Conservation (phyloP, 2,888 invertebrate genomes). For the Melipona bicolor region DNA sequence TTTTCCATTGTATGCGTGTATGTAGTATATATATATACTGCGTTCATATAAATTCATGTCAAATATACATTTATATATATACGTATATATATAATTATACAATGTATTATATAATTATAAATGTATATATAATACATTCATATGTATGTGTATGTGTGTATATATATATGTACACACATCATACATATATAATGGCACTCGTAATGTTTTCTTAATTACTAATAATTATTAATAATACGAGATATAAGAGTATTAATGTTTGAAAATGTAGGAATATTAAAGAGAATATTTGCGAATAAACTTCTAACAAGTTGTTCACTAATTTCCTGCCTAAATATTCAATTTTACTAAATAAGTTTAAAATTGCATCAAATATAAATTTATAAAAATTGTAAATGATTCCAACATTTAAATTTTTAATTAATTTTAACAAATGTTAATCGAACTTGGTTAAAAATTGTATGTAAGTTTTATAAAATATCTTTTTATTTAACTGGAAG, state of each 20-base stretch:
- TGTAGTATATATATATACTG: slow-evolving; percentile 2
- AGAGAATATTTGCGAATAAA: slow-evolving; percentile 61
- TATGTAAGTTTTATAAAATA: neutral
- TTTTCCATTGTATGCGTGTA: slow-evolving; percentile 10
- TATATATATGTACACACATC: neutral
- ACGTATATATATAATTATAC: neutral
- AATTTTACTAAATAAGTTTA: neutral
- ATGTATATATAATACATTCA: slow-evolving; percentile 8
- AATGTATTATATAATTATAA: slow-evolving; percentile 12
- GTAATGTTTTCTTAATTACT: slow-evolving; percentile 57
- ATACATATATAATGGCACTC: slow-evolving; percentile 52
- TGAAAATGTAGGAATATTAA: slow-evolving; percentile 61
- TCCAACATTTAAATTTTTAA: neutral
- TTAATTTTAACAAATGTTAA: neutral
- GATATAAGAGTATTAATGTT: slow-evolving; percentile 59
- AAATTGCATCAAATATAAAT: neutral
- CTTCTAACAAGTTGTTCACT: slow-evolving; percentile 31
- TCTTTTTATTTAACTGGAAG: neutral
- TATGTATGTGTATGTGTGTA: too few relatives aligned
- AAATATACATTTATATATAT: slow-evolving; percentile 13
- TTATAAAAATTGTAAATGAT: neutral
- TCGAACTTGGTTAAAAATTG: neutral
- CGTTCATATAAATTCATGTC: slow-evolving; percentile 32
- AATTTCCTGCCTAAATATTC: slow-evolving; percentile 14
- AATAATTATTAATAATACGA: slow-evolving; percentile 58